Percentiles rank a stretch among this genome's conserved stretches.
These are phyloP conservation scores for Salpingus planirostris DNA, from an alignment of 2,888 invertebrate genomes.

Conservation along the genomic window DNA sequence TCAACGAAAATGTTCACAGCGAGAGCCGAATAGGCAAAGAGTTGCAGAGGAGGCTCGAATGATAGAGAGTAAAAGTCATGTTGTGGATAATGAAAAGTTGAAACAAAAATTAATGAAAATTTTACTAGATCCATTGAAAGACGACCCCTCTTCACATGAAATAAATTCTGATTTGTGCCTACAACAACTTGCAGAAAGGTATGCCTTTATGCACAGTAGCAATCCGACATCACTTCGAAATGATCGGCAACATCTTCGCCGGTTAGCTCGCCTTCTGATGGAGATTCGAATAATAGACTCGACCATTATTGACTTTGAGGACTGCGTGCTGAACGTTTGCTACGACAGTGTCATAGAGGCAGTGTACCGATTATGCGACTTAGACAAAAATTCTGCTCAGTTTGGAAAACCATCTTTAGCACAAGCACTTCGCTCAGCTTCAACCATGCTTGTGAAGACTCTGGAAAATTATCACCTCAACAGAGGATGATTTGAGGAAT, in stretches of 20 bases:
- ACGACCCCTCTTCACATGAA: neutral
- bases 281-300: neutral
- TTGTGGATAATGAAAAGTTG: too few species aligned
- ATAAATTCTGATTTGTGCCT: neutral
- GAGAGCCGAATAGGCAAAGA: too few species aligned
- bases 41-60: too few species aligned
- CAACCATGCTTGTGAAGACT: neutral
- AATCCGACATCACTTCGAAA: conserved; percentile 1
- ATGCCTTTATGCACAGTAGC: neutral
- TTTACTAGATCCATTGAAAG: neutral
- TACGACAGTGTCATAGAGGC: neutral
- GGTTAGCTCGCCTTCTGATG: neutral
- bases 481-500: neutral
- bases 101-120: neutral
- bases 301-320: conserved; percentile 1
- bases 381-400: neutral
- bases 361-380: neutral
- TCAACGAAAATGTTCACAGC: too few species aligned
- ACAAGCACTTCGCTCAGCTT: neutral
- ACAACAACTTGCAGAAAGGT: neutral
- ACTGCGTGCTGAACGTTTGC: neutral
- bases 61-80: too few species aligned
- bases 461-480: neutral
- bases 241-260: conserved; percentile 1
- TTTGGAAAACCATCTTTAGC: conserved; percentile 1